Evolutionary conservation across 2,113 vertebrate genomes (phyloP).

Genomic region (Lepisosteus osseus): DNA sequence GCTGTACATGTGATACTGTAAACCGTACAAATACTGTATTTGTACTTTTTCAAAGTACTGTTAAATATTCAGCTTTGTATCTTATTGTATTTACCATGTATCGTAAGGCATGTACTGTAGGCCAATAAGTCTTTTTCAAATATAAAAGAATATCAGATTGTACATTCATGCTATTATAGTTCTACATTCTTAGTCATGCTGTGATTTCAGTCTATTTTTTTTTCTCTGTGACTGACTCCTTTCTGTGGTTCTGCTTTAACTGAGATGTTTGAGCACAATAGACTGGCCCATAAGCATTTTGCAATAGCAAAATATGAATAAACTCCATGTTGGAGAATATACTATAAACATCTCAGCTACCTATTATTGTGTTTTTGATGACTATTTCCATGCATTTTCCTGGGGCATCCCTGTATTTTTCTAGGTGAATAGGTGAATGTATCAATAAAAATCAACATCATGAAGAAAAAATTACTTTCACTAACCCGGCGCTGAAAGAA

Average conservation of each 20-base stretch:
- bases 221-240: neutral
- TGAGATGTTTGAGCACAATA: neutral
- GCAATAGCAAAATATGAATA: neutral
- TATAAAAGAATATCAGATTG: neutral
- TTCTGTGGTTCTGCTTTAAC: neutral
- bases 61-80: too few relatives aligned
- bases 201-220: neutral
- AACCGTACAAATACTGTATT: too few relatives aligned
- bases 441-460: neutral
- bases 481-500: neutral
- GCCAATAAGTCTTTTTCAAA: slow-evolving; percentile 3
- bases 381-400: neutral
- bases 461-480: neutral
- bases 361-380: neutral
- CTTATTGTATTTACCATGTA: neutral
- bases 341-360: neutral
- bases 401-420: neutral
- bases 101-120: neutral
- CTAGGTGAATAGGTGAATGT: neutral
- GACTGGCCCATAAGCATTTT: too few relatives aligned
- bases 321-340: neutral
- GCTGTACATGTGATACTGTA: too few relatives aligned
- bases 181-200: neutral
- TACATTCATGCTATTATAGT: neutral
- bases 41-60: too few relatives aligned